Evolutionary conservation across 1,140 invertebrate species (phyloP).

Genomic region (Drosophila sucinea): DNA sequence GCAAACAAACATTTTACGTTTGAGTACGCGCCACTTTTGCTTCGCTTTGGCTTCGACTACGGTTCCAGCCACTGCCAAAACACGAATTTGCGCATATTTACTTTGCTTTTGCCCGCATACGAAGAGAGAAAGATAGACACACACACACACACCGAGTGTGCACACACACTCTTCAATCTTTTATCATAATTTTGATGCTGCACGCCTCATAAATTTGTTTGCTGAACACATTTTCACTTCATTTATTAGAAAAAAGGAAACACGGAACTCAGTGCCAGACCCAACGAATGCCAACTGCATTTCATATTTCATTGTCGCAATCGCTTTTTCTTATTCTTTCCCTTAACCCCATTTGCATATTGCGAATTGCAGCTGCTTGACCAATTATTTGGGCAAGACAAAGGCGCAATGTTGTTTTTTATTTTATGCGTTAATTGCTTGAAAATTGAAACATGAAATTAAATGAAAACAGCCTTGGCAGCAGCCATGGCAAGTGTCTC

Average conservation of each 20-base stretch:
- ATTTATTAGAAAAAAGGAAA: slow-evolving; percentile 68
- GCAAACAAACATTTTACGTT: slow-evolving; percentile 80
- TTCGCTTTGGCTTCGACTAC: slow-evolving; percentile 55
- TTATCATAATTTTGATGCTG: slow-evolving; percentile 74
- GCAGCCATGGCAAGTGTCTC: slow-evolving; percentile 48
- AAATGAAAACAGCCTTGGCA: slow-evolving; percentile 74
- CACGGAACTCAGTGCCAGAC: background rate
- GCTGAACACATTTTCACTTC: slow-evolving; percentile 78
- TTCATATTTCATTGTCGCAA: background rate
- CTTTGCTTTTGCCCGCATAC: slow-evolving; percentile 31
- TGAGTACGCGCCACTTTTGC: slow-evolving; percentile 76
- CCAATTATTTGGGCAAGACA: slow-evolving; percentile 48
- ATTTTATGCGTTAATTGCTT: slow-evolving; percentile 76
- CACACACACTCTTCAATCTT: slow-evolving; percentile 56
- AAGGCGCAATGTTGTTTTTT: slow-evolving; percentile 4
- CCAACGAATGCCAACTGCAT: background rate
- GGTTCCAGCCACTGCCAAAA: slow-evolving; percentile 59
- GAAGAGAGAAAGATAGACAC: slow-evolving; percentile 18
- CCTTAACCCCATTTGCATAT: slow-evolving; percentile 41
- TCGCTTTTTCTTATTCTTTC: background rate
- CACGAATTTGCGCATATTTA: slow-evolving; percentile 81
- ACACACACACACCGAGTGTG: slow-evolving; percentile 19
- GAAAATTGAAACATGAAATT: slow-evolving; percentile 81
- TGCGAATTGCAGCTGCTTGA: slow-evolving; percentile 55
- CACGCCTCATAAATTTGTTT: slow-evolving; percentile 79